phyloP scores from a whole-genome alignment of 1,140 invertebrate species.

The Camponotus vicinus region DNA sequence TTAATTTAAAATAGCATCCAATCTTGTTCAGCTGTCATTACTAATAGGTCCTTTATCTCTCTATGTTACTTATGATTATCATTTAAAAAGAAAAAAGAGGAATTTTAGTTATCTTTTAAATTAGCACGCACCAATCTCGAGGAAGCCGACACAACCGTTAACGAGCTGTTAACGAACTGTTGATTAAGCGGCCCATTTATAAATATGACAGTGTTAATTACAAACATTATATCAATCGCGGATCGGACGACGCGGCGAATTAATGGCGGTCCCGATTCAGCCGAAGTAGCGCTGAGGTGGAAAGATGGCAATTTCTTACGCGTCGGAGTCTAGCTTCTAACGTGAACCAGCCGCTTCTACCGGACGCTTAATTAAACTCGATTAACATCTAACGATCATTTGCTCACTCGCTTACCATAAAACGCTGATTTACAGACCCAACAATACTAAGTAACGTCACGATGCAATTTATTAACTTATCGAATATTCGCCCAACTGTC shows the following conservation, averaged over 20 bases:
- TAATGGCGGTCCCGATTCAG: constrained; percentile 46
- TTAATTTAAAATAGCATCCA: constrained; percentile 6
- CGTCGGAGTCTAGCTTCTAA: constrained; percentile 19
- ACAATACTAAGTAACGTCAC: constrained; percentile 14
- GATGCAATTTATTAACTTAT: constrained; percentile 61
- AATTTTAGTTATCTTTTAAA: not conserved
- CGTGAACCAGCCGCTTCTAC: not conserved
- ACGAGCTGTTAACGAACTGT: constrained; percentile 51
- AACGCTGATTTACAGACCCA: constrained; percentile 67
- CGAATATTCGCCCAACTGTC: constrained; percentile 9
- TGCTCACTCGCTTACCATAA: constrained; percentile 55
- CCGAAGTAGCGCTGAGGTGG: constrained; percentile 3
- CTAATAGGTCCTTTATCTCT: not conserved
- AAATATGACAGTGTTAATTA: constrained; percentile 59
- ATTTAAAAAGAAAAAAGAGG: not conserved
- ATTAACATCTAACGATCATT: constrained; percentile 69
- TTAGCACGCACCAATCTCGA: constrained; percentile 40
- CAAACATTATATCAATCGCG: constrained; percentile 41
- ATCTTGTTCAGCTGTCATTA: not conserved
- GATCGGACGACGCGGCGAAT: constrained; percentile 34
- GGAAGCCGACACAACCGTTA: constrained; percentile 22
- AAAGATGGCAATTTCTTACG: constrained; percentile 44
- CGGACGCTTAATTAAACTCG: constrained; percentile 62
- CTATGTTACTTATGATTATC: not conserved
- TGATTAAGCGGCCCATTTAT: constrained; percentile 58